Evolutionary conservation across 2,888 invertebrate genomes (phyloP).

Genomic region (Scaptomyza tumidula): DNA sequence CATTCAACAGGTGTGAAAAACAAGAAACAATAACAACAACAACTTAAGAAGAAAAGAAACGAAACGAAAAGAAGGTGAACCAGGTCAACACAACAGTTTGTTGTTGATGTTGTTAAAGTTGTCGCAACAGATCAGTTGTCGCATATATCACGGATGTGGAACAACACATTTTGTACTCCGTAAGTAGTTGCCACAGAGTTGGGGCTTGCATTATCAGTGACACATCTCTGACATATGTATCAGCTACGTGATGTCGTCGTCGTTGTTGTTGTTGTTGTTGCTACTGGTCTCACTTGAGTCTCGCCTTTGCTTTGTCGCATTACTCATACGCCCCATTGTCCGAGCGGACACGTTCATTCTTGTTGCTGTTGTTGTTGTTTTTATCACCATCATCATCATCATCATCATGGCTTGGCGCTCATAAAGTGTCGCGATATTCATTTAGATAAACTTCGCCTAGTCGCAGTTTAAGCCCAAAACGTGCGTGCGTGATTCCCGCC

Average conservation of each 20-base stretch:
- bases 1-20: not conserved
- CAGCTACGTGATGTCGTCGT: constrained; percentile 60
- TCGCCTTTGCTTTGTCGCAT: constrained; percentile 26
- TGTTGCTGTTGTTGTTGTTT: not conserved
- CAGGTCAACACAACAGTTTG: constrained; percentile 16
- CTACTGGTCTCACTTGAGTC: not conserved
- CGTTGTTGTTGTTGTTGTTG: not conserved
- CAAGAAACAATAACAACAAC: not conserved
- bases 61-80: not conserved
- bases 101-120: not conserved
- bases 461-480: constrained; percentile 47
- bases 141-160: constrained; percentile 27
- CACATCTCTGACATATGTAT: constrained; percentile 60
- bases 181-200: constrained; percentile 1
- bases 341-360: constrained; percentile 28
- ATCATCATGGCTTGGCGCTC: constrained; percentile 40
- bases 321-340: constrained; percentile 50
- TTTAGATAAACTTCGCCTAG: constrained; percentile 67
- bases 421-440: constrained; percentile 79
- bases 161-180: not conserved
- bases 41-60: not conserved
- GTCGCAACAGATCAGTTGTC: constrained; percentile 22
- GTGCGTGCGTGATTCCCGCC: constrained; percentile 40
- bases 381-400: not conserved
- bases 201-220: constrained; percentile 30